phyloP scores from a whole-genome alignment of 2,113 vertebrate species.

The Lasiurus cinereus region DNA sequence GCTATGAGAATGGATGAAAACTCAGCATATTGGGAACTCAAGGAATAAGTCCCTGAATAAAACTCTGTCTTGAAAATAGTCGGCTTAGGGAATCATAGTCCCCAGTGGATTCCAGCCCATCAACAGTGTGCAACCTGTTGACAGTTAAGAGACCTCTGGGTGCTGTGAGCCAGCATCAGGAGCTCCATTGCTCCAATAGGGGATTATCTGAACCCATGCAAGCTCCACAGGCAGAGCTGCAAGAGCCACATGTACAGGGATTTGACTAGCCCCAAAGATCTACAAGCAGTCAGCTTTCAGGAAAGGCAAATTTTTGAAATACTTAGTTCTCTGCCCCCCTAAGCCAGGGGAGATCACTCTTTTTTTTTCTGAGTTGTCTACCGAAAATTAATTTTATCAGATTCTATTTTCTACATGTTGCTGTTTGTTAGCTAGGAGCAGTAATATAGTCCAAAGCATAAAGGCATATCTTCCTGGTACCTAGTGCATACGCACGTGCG shows the following conservation, averaged over 20 bases:
- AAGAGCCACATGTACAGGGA: neutral
- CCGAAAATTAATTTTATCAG: constrained; percentile 48
- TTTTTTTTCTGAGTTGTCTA: constrained; percentile 60
- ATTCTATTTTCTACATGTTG: constrained; percentile 73
- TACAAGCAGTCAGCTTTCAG: constrained; percentile 40
- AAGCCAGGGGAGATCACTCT: constrained; percentile 28
- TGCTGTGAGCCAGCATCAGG: constrained; percentile 38
- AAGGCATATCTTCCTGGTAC: constrained; percentile 78
- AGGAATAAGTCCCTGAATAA: constrained; percentile 54
- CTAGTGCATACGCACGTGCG: neutral
- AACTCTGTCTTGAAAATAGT: constrained; percentile 57
- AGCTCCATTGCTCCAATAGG: neutral
- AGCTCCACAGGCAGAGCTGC: constrained; percentile 15
- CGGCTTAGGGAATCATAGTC: neutral
- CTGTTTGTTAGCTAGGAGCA: constrained; percentile 81
- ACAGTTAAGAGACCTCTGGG: constrained; percentile 61
- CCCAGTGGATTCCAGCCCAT: constrained; percentile 14
- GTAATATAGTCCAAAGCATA: constrained; percentile 78
- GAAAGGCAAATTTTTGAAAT: constrained; percentile 63
- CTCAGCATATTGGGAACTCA: constrained; percentile 41
- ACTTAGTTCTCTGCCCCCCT: neutral
- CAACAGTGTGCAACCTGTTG: constrained; percentile 47
- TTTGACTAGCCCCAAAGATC: neutral
- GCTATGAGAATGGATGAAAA: constrained; percentile 56
- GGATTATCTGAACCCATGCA: constrained; percentile 52